These are phyloP conservation scores for Ferdinandea cuprea DNA, from an alignment of 2,888 invertebrate species.

Conservation along the genomic window DNA sequence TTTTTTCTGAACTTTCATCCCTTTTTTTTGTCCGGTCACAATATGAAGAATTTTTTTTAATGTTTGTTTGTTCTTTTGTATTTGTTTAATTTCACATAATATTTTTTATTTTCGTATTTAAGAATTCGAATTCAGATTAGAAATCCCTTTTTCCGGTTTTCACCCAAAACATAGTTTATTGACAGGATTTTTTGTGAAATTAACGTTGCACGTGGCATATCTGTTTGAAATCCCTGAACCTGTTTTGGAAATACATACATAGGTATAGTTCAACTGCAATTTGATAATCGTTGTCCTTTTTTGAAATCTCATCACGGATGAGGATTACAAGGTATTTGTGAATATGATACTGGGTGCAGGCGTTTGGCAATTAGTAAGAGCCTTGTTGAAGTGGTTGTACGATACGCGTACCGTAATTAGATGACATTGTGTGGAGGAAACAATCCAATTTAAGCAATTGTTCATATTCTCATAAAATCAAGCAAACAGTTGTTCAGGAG, in stretches of 20 bases:
- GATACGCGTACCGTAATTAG: too few species aligned
- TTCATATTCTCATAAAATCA: too few species aligned
- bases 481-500: too few species aligned
- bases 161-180: conserved; percentile 6
- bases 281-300: conserved; percentile 23
- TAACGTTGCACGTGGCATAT: conserved; percentile 22
- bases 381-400: background rate
- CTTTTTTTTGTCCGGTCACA: conserved; percentile 11
- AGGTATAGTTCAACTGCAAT: conserved; percentile 9
- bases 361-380: background rate
- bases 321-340: conserved; percentile 29
- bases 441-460: too few species aligned
- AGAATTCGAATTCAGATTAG: background rate
- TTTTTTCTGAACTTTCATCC: conserved; percentile 39
- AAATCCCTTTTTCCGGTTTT: conserved; percentile 20
- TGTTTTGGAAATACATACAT: conserved; percentile 25
- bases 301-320: background rate
- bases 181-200: background rate
- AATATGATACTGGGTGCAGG: background rate
- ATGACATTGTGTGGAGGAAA: too few species aligned
- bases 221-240: conserved; percentile 21
- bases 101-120: background rate
- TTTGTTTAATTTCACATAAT: conserved; percentile 42
- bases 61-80: conserved; percentile 56
- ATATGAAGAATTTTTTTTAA: conserved; percentile 12